A percentile compares a stretch with the other conserved stretches of the same genome.
Evolutionary conservation across 30 jellyfish, hydroid and myxozoan genomes (phyloP).

Genomic region (Aurelia aurita complex sp. Pacific): DNA sequence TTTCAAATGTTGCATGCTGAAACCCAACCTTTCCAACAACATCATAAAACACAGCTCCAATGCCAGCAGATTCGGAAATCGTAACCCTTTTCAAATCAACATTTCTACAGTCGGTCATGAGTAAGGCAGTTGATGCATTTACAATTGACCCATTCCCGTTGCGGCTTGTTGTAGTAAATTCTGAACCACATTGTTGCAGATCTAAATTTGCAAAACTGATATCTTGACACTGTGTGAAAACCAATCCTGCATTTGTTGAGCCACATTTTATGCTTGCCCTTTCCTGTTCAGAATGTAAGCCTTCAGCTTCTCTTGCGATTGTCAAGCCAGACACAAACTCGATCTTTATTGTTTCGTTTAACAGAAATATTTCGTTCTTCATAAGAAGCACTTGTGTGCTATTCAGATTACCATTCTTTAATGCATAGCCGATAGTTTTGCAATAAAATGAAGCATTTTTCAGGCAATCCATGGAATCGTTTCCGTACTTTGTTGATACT

Average conservation of each 20-base stretch:
- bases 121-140: slow-evolving; percentile 16
- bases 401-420: no score
- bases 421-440: no score
- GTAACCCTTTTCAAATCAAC: background rate
- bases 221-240: background rate
- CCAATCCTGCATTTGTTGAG: slow-evolving; percentile 13
- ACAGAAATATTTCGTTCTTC: no score
- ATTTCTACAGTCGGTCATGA: slow-evolving; percentile 1
- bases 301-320: no score
- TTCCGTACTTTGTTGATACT: no score
- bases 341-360: no score
- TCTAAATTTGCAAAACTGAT: background rate
- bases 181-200: slow-evolving; percentile 16
- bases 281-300: no score
- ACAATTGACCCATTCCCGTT: background rate
- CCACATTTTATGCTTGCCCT: background rate
- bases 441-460: no score
- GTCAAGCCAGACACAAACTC: no score
- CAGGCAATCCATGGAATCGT: no score
- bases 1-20: background rate
- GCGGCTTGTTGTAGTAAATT: slow-evolving; percentile 20
- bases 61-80: slow-evolving; percentile 24
- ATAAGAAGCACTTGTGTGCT: no score
- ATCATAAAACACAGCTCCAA: slow-evolving; percentile 40
- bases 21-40: slow-evolving; percentile 27